Percentiles rank a stretch among this genome's conserved stretches.
Evolutionary conservation across 92 coral and sea anemone species (phyloP).

Genomic region (Porites evermanni): DNA sequence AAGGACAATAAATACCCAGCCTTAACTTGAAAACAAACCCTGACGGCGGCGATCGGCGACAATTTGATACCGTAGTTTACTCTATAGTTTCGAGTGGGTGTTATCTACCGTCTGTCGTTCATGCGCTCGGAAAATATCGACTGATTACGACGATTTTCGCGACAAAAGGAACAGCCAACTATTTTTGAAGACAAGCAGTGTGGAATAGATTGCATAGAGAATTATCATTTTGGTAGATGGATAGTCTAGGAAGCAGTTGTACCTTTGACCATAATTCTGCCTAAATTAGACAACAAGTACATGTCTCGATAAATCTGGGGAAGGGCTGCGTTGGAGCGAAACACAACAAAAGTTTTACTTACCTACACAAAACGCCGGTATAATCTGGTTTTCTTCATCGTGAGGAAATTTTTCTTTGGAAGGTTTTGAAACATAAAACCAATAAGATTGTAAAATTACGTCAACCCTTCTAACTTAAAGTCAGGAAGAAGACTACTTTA

Average conservation of each 20-base stretch:
- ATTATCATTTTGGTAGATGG: not conserved
- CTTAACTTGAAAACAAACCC: too few relatives aligned
- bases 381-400: slow-evolving; percentile 22
- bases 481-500: slow-evolving; percentile 15
- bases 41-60: not conserved
- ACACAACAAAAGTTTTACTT: not conserved
- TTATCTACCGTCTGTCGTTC: too few relatives aligned
- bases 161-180: not conserved
- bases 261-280: not conserved
- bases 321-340: not conserved
- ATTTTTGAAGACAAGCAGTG: not conserved
- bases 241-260: too few relatives aligned
- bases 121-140: too few relatives aligned
- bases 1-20: not conserved
- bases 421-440: slow-evolving; percentile 10
- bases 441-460: slow-evolving; percentile 25
- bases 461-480: slow-evolving; percentile 29
- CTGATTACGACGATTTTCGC: not conserved
- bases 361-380: slow-evolving; percentile 20
- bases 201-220: not conserved
- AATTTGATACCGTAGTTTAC: not conserved
- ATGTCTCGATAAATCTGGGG: not conserved
- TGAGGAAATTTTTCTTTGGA: not conserved
- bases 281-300: slow-evolving; percentile 2
- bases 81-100: not conserved